Percentiles rank a stretch among this genome's conserved stretches.
Conservation (phyloP, 2,888 invertebrate species). For the Aphodius granarius region DNA sequence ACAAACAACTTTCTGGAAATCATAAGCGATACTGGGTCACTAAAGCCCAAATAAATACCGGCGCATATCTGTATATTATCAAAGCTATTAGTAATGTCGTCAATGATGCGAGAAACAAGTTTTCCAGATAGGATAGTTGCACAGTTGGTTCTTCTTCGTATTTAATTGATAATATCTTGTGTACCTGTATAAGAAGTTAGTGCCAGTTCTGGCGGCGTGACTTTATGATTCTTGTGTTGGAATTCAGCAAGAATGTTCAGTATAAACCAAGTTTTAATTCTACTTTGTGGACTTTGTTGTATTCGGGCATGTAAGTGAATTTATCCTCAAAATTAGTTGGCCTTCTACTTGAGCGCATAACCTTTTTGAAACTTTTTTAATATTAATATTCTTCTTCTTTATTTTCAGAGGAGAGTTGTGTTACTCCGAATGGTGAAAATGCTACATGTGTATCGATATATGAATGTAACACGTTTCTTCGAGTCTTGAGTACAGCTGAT, state of each 20-base stretch:
- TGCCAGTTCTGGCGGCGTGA: background rate
- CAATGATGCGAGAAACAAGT: background rate
- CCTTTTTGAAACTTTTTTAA: background rate
- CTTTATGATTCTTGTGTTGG: background rate
- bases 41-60: no score
- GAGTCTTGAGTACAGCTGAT: slow-evolving; percentile 38
- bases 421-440: slow-evolving; percentile 36
- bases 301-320: background rate
- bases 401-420: slow-evolving; percentile 24
- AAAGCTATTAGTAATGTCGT: no score
- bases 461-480: slow-evolving; percentile 54
- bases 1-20: no score
- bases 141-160: background rate
- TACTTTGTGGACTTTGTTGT: background rate
- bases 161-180: background rate
- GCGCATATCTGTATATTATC: no score
- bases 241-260: background rate
- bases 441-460: slow-evolving; percentile 58
- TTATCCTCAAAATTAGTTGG: background rate
- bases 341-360: no score
- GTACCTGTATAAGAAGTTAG: background rate
- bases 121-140: background rate
- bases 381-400: background rate
- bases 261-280: background rate
- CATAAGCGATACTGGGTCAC: no score